Evolutionary conservation across 2,797 vertebrate genomes (phyloP).

Genomic region (Eurystomus glaucurus): DNA sequence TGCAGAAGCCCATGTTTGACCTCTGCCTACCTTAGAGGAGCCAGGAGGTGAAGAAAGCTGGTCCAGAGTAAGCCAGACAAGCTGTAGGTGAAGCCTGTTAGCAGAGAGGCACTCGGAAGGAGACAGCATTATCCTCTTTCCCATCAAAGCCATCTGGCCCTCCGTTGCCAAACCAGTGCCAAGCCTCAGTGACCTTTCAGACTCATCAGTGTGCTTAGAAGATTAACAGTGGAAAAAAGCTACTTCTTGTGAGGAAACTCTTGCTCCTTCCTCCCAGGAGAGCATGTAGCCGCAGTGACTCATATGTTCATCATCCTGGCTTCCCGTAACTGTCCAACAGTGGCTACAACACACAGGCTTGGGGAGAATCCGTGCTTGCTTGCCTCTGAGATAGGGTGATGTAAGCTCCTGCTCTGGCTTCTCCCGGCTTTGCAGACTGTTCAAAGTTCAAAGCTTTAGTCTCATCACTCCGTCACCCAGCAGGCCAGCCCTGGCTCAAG

Average conservation of each 20-base stretch:
- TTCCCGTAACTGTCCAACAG: conserved; percentile 23
- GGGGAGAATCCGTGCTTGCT: conserved; percentile 27
- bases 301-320: conserved; percentile 18
- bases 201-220: neutral
- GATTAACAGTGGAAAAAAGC: conserved; percentile 48
- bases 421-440: neutral
- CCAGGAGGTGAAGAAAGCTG: neutral
- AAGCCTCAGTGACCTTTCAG: conserved; percentile 70
- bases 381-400: conserved; percentile 24
- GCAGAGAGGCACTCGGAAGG: neutral
- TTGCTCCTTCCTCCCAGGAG: conserved; percentile 57
- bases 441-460: conserved; percentile 3
- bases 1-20: neutral
- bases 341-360: neutral
- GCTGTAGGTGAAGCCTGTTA: neutral
- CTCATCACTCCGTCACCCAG: neutral
- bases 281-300: conserved; percentile 5
- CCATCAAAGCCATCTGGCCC: conserved; percentile 51
- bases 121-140: neutral
- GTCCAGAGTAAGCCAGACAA: neutral
- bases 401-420: conserved; percentile 59
- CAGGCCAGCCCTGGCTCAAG: conserved; percentile 15
- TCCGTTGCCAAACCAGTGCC: neutral
- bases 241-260: conserved; percentile 41
- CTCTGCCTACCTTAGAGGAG: neutral